Percentiles rank a stretch among this genome's conserved stretches.
These are phyloP conservation scores for Himalopsyche phryganea DNA, from an alignment of 1,140 invertebrate species.

Conservation along the genomic window DNA sequence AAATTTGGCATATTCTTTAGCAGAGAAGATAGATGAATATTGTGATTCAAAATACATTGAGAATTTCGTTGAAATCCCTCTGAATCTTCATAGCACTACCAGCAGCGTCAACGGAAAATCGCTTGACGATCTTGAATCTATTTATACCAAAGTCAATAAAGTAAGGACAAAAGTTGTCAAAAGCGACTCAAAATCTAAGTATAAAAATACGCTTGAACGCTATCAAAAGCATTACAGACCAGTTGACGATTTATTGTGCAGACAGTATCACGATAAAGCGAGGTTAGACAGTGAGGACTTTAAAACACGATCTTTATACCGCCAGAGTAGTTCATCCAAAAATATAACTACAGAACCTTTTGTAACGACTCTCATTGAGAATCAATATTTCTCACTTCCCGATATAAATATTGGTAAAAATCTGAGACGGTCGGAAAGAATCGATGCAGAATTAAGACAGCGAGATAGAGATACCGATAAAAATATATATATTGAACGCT, in stretches of 20 bases:
- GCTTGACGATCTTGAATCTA: conserved; percentile 28
- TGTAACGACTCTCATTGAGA: conserved; percentile 55
- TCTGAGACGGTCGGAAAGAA: conserved; percentile 61
- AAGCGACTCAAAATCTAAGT: conserved; percentile 17
- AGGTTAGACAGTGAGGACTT: conserved; percentile 15
- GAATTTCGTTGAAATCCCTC: conserved; percentile 38
- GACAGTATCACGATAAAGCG: conserved; percentile 15
- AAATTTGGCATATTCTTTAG: conserved; percentile 50
- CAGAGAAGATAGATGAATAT: conserved; percentile 54
- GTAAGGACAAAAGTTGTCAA: conserved; percentile 20
- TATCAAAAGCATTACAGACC: conserved; percentile 23
- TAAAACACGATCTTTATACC: conserved; percentile 29
- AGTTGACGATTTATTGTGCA: conserved; percentile 8
- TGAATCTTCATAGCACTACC: conserved; percentile 40
- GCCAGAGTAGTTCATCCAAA: conserved; percentile 43
- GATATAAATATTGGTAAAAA: conserved; percentile 64
- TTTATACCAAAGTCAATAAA: conserved; percentile 31
- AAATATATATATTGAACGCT: conserved; percentile 39
- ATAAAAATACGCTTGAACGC: conserved; percentile 21
- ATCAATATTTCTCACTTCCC: conserved; percentile 65
- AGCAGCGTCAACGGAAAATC: conserved; percentile 32
- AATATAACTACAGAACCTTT: conserved; percentile 53
- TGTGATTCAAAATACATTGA: conserved; percentile 49
- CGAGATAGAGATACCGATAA: conserved; percentile 42
- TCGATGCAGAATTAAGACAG: conserved; percentile 60